Evolutionary conservation across 2,797 vertebrate species (phyloP).

Genomic region (Danio albolineatus): DNA sequence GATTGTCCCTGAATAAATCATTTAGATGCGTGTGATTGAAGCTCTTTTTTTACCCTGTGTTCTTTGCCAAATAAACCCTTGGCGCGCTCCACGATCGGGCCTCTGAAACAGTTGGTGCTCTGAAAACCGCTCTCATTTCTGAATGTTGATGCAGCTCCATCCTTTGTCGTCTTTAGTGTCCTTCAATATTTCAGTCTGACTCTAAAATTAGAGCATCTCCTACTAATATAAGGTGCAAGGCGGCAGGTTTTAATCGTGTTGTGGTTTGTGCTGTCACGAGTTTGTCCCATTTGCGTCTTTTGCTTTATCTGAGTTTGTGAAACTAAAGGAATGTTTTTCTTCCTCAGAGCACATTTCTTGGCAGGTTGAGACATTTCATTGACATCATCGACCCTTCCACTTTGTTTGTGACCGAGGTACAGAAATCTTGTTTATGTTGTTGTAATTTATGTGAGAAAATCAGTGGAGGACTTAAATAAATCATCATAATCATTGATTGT

Average conservation of each 20-base stretch:
- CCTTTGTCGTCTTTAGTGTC: constrained; percentile 2
- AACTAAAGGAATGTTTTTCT: constrained; percentile 22
- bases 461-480: too few relatives aligned
- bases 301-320: neutral
- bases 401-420: constrained; percentile 93
- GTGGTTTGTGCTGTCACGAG: neutral
- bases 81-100: constrained; percentile 66
- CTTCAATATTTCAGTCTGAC: constrained; percentile 8
- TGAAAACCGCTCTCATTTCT: constrained; percentile 67
- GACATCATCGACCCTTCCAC: constrained; percentile 94
- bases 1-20: constrained; percentile 57
- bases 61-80: constrained; percentile 74
- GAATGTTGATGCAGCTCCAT: constrained; percentile 34
- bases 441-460: neutral
- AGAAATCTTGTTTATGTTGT: constrained; percentile 11
- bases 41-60: constrained; percentile 67
- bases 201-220: constrained; percentile 35
- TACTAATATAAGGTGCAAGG: neutral
- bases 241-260: neutral
- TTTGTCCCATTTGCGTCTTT: neutral
- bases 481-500: too few relatives aligned
- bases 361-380: constrained; percentile 90
- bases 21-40: constrained; percentile 65
- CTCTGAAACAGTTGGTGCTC: constrained; percentile 74
- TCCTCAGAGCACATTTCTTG: constrained; percentile 87